Base-by-base conservation (phyloP, 92 coral and sea anemone species). In the Phenganax marumi region DNA sequence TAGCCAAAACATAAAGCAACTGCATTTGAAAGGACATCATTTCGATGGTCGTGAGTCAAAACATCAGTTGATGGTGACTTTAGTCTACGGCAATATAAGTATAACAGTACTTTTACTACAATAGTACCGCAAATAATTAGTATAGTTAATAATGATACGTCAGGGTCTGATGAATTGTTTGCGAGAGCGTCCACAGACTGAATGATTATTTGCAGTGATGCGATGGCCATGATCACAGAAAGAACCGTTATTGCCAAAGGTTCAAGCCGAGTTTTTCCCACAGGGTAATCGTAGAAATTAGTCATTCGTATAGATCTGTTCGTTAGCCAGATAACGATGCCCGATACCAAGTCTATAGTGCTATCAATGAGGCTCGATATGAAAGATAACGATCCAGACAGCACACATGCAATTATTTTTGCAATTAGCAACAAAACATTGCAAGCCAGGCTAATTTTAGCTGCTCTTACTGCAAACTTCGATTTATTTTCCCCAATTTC, bases 301-400 rank as follows among this genome's bases (percentile, higher is more conserved):
- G 98, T 92, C 50, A 89, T 88, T 79, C 88, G 88, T 80, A 95
- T 92, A 23, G 98, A 88, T 68, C 89, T 86, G 16, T 82, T 82
- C 0, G 98, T 95, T 78, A 87, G 90, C 97, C 98, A 95, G 81
- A 95, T 82, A 65, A 95, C 86, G 13, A 86, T 10, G 17, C 93
- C 93, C 7, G 97, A 95, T 52, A 91, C 91, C 79, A 95, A 84
- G 85, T 95, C 97, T 56, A 92, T 88, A 22, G 92, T 91, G 84
- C 98, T 95, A 86, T 95, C 98, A 23, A 95, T 97, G 76, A 95
- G 86, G 76, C 98, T 95, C 8, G 98, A 95, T 16, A 95, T 92
- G 70, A 95, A 88, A n/a, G 98, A 90, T 93, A 95, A 81, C 11
- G 98, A 95, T 16, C 95, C 97, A 79, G 98, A 95, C 25, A 92